phyloP scores from a whole-genome alignment of 1,140 invertebrate genomes.

The Trachymyrmex septentrionalis region DNA sequence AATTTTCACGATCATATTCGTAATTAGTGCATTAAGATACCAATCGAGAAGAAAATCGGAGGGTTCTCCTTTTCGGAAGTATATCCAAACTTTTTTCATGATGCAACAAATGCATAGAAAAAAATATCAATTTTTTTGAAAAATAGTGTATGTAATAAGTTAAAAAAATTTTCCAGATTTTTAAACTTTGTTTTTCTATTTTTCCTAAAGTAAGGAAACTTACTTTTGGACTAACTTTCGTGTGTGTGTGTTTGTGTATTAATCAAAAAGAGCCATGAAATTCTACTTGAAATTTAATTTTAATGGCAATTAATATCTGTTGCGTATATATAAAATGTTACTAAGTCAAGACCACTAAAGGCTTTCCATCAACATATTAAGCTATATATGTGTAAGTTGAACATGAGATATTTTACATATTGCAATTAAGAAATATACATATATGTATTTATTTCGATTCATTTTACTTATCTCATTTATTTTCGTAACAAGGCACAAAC shows the following conservation, averaged over 20 bases:
- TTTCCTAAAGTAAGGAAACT: no score
- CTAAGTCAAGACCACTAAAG: background rate
- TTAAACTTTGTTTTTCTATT: no score
- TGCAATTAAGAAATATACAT: conserved; percentile 3
- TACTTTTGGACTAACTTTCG: no score
- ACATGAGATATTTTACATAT: background rate
- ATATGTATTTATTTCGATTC: background rate
- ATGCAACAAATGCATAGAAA: no score
- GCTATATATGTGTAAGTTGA: conserved; percentile 4
- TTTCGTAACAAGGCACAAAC: conserved; percentile 25
- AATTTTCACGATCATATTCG: no score
- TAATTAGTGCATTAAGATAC: no score
- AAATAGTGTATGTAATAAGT: no score
- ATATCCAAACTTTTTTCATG: no score
- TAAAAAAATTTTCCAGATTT: no score
- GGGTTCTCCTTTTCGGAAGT: no score
- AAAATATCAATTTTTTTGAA: no score
- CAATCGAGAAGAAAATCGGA: no score
- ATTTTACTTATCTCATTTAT: conserved; percentile 8
- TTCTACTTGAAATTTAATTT: background rate
- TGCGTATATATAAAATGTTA: conserved; percentile 11
- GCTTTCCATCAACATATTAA: background rate
- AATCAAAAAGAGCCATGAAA: conserved; percentile 19
- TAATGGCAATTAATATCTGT: background rate
- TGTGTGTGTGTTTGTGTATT: conserved; percentile 5